Evolutionary conservation across 2,888 invertebrate genomes (phyloP).

Genomic region (Sphaerophoria taeniata): DNA sequence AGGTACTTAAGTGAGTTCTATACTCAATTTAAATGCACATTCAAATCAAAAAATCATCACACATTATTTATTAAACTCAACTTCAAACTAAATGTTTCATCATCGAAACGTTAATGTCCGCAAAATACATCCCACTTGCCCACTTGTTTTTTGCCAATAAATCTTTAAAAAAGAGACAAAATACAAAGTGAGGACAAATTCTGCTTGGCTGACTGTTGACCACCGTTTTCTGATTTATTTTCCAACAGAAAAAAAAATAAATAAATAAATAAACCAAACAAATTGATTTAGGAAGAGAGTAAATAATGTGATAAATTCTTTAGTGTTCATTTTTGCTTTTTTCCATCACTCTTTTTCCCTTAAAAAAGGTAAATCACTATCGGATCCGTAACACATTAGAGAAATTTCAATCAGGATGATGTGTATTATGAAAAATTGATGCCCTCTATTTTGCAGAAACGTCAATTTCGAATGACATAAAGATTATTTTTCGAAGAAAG

Average conservation of each 20-base stretch:
- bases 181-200: slow-evolving; percentile 46
- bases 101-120: no score
- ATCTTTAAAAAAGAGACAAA: slow-evolving; percentile 45
- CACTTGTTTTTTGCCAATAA: slow-evolving; percentile 10
- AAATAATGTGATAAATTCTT: slow-evolving; percentile 30
- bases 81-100: no score
- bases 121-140: no score
- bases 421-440: slow-evolving; percentile 68
- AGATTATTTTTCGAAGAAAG: slow-evolving; percentile 52
- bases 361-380: slow-evolving; percentile 43
- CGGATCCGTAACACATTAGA: slow-evolving; percentile 66
- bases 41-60: no score
- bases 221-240: slow-evolving; percentile 59
- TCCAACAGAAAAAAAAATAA: slow-evolving; percentile 7
- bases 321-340: slow-evolving; percentile 2
- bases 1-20: no score
- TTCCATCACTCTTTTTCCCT: background rate
- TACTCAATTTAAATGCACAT: no score
- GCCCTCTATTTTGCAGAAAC: slow-evolving; percentile 39
- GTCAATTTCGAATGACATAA: slow-evolving; percentile 64
- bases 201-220: slow-evolving; percentile 27
- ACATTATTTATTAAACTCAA: no score
- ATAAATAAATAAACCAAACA: slow-evolving; percentile 3
- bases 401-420: slow-evolving; percentile 67
- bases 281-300: slow-evolving; percentile 21